These are phyloP conservation scores for Atlantisia rogersi DNA, from an alignment of 2,113 vertebrate species.

Conservation along the genomic window DNA sequence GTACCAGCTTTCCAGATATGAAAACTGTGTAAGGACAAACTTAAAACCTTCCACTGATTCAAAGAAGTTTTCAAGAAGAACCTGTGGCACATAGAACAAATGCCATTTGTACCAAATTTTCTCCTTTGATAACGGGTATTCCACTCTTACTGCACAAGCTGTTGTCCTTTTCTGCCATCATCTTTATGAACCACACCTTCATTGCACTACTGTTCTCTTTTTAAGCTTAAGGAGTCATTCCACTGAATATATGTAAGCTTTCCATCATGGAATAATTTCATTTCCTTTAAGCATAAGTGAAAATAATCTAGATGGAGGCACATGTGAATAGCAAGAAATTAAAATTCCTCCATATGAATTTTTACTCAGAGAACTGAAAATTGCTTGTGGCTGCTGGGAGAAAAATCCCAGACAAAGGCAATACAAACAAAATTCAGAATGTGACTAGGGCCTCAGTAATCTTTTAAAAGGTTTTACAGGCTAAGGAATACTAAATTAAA, in stretches of 20 bases:
- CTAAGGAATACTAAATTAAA: background rate
- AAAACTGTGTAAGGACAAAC: background rate
- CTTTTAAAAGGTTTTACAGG: background rate
- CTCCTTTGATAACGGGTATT: background rate
- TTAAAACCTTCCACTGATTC: background rate
- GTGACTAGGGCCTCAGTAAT: background rate
- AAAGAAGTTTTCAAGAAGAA: background rate
- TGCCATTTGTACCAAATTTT: background rate
- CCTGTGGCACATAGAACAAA: background rate
- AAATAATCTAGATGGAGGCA: background rate
- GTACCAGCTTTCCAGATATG: background rate
- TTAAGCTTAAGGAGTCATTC: background rate
- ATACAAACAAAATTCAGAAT: background rate
- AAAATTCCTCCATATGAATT: background rate
- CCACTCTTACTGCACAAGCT: background rate
- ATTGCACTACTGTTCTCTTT: background rate
- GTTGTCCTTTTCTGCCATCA: background rate
- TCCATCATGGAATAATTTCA: background rate
- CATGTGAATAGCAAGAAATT: background rate
- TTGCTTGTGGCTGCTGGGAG: background rate
- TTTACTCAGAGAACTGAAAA: background rate
- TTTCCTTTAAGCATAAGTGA: background rate
- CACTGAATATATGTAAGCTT: background rate
- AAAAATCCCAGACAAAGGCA: background rate
- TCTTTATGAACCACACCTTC: background rate